Conservation (phyloP, 1,140 invertebrate species). For the Lethrus apterus region DNA sequence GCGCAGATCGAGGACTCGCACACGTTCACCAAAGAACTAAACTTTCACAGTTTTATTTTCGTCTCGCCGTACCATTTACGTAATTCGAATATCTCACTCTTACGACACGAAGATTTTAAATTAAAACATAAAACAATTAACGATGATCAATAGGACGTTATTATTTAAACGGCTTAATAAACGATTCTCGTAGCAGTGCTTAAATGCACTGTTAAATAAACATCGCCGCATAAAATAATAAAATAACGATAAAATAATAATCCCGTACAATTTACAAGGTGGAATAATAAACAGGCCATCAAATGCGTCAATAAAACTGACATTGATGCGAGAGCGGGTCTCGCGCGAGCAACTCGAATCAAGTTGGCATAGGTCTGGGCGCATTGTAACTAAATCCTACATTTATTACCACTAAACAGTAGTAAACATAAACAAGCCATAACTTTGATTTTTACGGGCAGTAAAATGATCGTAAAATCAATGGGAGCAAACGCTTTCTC, state of each 20-base stretch:
- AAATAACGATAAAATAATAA: slow-evolving; percentile 24
- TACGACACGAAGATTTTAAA: too few species aligned
- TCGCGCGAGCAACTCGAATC: slow-evolving; percentile 26
- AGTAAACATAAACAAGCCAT: slow-evolving; percentile 42
- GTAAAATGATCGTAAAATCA: slow-evolving; percentile 42
- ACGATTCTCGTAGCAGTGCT: too few species aligned
- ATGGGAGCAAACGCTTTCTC: slow-evolving; percentile 33
- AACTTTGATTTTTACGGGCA: slow-evolving; percentile 41
- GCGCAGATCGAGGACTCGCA: too few species aligned
- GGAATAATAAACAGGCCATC: slow-evolving; percentile 40
- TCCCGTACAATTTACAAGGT: slow-evolving; percentile 30
- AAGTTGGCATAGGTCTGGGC: slow-evolving; percentile 35
- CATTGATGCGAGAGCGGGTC: slow-evolving; percentile 30
- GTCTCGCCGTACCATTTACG: too few species aligned
- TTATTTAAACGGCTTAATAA: too few species aligned
- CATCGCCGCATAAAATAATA: slow-evolving; percentile 17
- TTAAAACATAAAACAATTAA: too few species aligned
- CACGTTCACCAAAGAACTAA: too few species aligned
- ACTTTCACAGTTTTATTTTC: too few species aligned
- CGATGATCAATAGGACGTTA: too few species aligned
- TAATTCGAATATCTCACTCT: too few species aligned
- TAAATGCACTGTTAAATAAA: slow-evolving; percentile 13
- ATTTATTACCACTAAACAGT: slow-evolving; percentile 41
- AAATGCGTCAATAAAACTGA: slow-evolving; percentile 39
- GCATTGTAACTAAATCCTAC: slow-evolving; percentile 40